Conservation (phyloP, 2,888 invertebrate species). For the Dione vanillae region DNA sequence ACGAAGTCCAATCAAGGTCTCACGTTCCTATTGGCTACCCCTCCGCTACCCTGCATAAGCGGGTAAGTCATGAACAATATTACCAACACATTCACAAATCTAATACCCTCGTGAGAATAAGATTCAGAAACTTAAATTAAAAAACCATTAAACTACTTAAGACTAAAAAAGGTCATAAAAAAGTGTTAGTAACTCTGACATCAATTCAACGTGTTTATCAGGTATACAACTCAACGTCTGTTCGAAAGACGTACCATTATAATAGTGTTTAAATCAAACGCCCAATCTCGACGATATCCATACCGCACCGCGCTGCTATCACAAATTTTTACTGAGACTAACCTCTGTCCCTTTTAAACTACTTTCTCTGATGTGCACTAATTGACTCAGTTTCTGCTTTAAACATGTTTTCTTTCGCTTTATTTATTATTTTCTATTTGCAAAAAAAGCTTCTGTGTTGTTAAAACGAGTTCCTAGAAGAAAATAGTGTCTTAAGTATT, state of each 20-base stretch:
- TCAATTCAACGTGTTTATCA: background rate
- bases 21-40: too few relatives aligned
- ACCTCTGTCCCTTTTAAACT: conserved; percentile 32
- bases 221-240: conserved; percentile 7
- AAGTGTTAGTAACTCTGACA: background rate
- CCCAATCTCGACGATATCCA: conserved; percentile 37
- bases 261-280: conserved; percentile 35
- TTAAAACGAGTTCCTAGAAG: too few relatives aligned
- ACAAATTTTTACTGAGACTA: conserved; percentile 30
- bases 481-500: too few relatives aligned
- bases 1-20: too few relatives aligned
- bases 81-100: too few relatives aligned
- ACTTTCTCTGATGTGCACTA: conserved; percentile 38
- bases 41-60: too few relatives aligned
- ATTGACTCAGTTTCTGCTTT: conserved; percentile 29
- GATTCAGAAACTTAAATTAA: too few relatives aligned
- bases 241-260: background rate
- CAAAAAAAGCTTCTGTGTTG: too few relatives aligned
- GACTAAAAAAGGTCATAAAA: background rate
- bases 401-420: conserved; percentile 13
- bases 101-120: too few relatives aligned
- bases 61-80: too few relatives aligned
- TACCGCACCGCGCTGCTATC: conserved; percentile 39
- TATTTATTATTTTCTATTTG: background rate
- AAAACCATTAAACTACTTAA: too few relatives aligned